Evolutionary conservation across 2,888 invertebrate species (phyloP), one percentile per base, ranked within the genome.

Genomic region (Drosophila diplacantha): DNA sequence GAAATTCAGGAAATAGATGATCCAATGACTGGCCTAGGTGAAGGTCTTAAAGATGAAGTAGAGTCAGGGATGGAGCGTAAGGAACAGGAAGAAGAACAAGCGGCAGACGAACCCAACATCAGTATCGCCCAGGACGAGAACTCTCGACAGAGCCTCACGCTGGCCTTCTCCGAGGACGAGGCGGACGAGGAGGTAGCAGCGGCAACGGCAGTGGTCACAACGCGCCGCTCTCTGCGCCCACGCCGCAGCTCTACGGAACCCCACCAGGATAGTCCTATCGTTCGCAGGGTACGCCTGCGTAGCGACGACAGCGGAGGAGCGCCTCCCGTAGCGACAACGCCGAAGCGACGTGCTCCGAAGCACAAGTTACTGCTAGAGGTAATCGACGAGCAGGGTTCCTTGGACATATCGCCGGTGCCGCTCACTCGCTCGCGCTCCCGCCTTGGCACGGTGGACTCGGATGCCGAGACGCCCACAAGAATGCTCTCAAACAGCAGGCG

Each of bases 121-220:
- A 26, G 31, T 6, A 12, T 11, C 8, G 16, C 14, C 18, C 39
- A 34, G 3, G 66, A 64, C 14, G 44, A 56, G 16, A 56, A 44
- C 16, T 62, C 50, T 3, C 51, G 41, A 5, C 35, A 20, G 5
- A 62, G 61, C 22, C 57, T 66, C 11, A 41, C n/a, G 20, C 55
- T 64, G 26, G 49, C 35, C 18, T 18, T 64, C n/a, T 65, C 63
- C 38, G 64, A 54, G 5, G 53, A 51, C n/a, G 63, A 49, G 20
- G 43, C 34, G 0, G 54, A 63, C 16, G 49, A 49, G 12, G 43
- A 39, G 3, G 39, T 11, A 3, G 20, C 14, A 9, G 31, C 11
- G 4, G 38, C 9, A 0, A 22, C 24, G 3, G 14, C 37, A 3
- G 9, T 34, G 0, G 9, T 1, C 2, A 16, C 16, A 1, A 9